Base-by-base conservation (phyloP, 2,797 vertebrate species). In the Argyrosomus regius region DNA sequence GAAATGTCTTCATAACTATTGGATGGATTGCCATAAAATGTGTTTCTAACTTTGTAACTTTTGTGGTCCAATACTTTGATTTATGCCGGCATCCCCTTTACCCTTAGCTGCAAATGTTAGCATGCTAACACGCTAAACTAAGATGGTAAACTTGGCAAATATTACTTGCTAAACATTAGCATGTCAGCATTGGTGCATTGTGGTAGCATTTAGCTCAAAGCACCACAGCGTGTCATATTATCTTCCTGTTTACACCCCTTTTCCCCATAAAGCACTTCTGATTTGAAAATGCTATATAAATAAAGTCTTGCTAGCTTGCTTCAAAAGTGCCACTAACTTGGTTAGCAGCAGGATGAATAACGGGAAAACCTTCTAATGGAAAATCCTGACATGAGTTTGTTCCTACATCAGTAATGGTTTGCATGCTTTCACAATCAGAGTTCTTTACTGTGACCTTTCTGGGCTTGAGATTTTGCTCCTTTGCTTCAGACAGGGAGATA, bases 401-500 rank as follows among this genome's bases (percentile, higher is more conserved):
- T 79, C 50, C 62, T 14, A 71, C 41, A 82, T 77, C 78, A 77
- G 78, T 63, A 66, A 63, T 60, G 43, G 59, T 66, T 81, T 79
- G 73, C 67, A 73, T 79, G 65, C 75, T 22, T 73, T 31, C 77
- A 52, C 75, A 66, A 60, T 50, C 62, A 76, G 45, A 22, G 13
- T 75, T 85, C 58, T 80, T 79, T 59, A 48, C 72, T 35, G 45
- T 87, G 82, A 90, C 86, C 86, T 91, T 87, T 85, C 60, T 68
- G 69, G 61, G 53, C 67, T 80, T 46, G 11, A 78, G 59, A 74
- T 68, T 72, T 78, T 75, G 56, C 72, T 80, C 59, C 57, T 22
- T 68, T 35, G 49, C 70, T 66, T 81, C 63, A 88, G 86, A 87
- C 81, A 84, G 83, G 71, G 71, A 86, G 82, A 92, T 90, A 87